Evolutionary conservation across 2,888 invertebrate species (phyloP).

Genomic region (Acleris emargana): DNA sequence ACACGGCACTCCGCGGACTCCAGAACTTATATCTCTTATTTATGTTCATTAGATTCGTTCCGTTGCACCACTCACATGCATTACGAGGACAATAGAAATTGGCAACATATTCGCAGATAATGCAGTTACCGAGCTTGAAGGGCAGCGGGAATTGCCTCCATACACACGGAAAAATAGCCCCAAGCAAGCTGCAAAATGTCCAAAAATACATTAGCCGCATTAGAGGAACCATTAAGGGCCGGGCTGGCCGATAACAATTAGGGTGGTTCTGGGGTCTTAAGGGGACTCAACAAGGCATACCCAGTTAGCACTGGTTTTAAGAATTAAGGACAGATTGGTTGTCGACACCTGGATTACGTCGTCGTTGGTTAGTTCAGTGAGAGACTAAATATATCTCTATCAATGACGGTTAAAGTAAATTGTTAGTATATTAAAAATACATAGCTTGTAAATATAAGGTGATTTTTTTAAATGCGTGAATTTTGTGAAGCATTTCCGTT

Average conservation of each 20-base stretch:
- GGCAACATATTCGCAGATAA: constrained; percentile 82
- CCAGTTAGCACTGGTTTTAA: constrained; percentile 74
- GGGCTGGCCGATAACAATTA: constrained; percentile 79
- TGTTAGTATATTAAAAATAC: no score
- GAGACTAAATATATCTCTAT: no score
- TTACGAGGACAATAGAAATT: constrained; percentile 78
- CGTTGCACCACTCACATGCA: constrained; percentile 62
- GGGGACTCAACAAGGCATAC: constrained; percentile 76
- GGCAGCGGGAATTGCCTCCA: constrained; percentile 67
- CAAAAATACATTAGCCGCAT: constrained; percentile 82
- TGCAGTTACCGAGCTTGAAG: constrained; percentile 73
- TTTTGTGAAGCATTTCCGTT: no score
- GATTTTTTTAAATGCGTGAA: no score
- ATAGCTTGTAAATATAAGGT: no score
- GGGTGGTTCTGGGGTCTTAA: constrained; percentile 78
- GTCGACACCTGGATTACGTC: constrained; percentile 15
- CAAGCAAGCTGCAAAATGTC: constrained; percentile 83
- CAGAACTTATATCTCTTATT: constrained; percentile 67
- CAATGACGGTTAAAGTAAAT: no score
- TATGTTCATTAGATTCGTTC: constrained; percentile 73
- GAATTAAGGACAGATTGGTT: constrained; percentile 40
- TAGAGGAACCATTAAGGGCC: constrained; percentile 81
- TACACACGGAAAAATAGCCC: constrained; percentile 80
- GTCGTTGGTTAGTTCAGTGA: no score
- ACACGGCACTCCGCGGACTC: constrained; percentile 50